These are phyloP conservation scores for Lithophane leautieri DNA, from an alignment of 2,888 invertebrate genomes.

Conservation along the genomic window DNA sequence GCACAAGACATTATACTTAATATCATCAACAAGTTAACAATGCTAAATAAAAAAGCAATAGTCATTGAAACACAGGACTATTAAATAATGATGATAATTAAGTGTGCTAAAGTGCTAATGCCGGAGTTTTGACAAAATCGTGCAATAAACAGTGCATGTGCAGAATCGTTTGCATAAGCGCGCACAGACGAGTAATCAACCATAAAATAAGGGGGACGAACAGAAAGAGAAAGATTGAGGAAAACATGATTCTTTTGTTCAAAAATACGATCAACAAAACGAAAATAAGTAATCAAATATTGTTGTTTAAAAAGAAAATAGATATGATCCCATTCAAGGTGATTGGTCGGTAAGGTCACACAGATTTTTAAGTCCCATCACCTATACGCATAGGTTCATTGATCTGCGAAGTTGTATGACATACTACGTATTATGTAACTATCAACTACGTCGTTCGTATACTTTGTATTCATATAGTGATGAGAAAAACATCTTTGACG, in stretches of 20 bases:
- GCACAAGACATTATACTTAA: not conserved
- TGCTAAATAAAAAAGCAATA: conserved; percentile 23
- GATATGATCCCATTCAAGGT: conserved; percentile 31
- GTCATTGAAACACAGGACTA: conserved; percentile 1
- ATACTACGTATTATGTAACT: conserved; percentile 34
- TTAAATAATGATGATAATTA: conserved; percentile 24
- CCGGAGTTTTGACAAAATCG: conserved; percentile 22
- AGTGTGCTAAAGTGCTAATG: conserved; percentile 13
- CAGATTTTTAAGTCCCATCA: conserved; percentile 73
- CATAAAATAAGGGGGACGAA: conserved; percentile 61
- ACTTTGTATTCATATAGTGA: conserved; percentile 33
- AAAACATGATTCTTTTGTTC: conserved; percentile 62
- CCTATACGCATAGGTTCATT: conserved; percentile 73
- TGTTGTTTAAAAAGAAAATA: conserved; percentile 13
- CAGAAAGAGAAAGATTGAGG: conserved; percentile 81
- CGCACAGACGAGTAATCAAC: conserved; percentile 53
- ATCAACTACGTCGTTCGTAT: conserved; percentile 38
- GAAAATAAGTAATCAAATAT: conserved; percentile 6
- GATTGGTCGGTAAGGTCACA: conserved; percentile 72
- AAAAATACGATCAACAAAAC: not conserved
- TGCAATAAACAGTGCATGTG: conserved; percentile 35
- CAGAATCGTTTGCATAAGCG: conserved; percentile 48
- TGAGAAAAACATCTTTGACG: conserved; percentile 23
- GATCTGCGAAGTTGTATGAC: conserved; percentile 70
- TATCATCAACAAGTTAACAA: conserved; percentile 13